Conservation (phyloP, 2,113 vertebrate species). For the Trinectes maculatus region DNA sequence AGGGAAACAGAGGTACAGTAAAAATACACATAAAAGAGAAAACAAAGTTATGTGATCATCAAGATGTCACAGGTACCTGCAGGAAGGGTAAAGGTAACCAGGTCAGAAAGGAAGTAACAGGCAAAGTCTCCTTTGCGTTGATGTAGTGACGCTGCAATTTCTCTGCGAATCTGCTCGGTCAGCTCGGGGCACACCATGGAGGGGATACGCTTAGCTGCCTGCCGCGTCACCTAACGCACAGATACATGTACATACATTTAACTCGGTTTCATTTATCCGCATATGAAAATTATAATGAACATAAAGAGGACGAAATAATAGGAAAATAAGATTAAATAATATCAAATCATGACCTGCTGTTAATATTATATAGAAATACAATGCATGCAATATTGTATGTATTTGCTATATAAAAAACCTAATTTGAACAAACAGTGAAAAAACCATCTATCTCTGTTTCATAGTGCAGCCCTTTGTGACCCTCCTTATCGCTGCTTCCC, state of each 20-base stretch:
- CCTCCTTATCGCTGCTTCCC: conserved; percentile 32
- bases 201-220: conserved; percentile 96
- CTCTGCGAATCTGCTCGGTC: conserved; percentile 95
- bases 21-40: background rate
- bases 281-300: background rate
- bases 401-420: background rate
- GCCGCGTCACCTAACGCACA: conserved; percentile 88
- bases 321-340: too few species aligned
- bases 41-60: background rate
- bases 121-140: conserved; percentile 97
- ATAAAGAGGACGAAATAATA: too few species aligned
- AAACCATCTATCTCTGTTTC: conserved; percentile 4
- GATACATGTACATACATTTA: background rate
- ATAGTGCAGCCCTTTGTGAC: conserved; percentile 13
- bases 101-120: conserved; percentile 96
- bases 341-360: background rate
- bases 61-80: conserved; percentile 82
- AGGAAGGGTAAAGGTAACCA: conserved; percentile 95
- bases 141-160: conserved; percentile 93
- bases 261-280: background rate
- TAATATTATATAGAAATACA: background rate
- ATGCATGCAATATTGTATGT: background rate
- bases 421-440: background rate
- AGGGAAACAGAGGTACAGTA: too few species aligned
- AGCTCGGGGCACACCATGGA: conserved; percentile 97